Base-by-base conservation (phyloP, 2,797 vertebrate genomes). In the Megaceryle alcyon region DNA sequence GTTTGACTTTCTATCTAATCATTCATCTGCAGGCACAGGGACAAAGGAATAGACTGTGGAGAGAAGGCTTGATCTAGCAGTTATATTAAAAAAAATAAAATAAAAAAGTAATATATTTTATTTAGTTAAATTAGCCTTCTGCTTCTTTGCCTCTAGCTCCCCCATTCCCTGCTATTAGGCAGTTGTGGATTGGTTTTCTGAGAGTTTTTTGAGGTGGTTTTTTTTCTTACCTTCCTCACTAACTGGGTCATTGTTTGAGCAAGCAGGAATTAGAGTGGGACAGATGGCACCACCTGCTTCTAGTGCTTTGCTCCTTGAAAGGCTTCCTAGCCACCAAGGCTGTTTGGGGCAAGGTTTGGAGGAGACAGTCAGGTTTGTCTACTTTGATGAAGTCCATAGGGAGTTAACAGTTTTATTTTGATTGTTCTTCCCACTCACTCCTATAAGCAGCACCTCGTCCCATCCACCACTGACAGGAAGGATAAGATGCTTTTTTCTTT, bases 201-300 rank as follows among this genome's bases (percentile, higher is more conserved):
- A 20, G 53, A 18, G 2, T 53, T 60, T 25, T 60, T 39, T 28
- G 59, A n/a, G 53, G 18, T 14, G 22, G 53, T 18, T 14, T 33
- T 35, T 65, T n/a, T 56, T 44, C 63, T 71, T 31, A 11, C 43
- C 16, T 76, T 87, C 13, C n/a, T 84, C 10, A 3, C 33, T 43
- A 84, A 31, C 56, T 63, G 60, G 39, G 56, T 80, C 64, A 86
- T 43, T 72, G 66, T 61, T 86, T 69, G 82, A 90, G 60, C 6
- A 10, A 80, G 79, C 89, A 85, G 64, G 21, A 77, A 53, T 85
- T 80, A 29, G 51, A 82, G 18, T 48, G 92, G 87, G 85, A 90
- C 76, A 92, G 82, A 82, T 85, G 79, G 71, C 82, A 92, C 51
- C 46, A 59, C 64, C 76, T 96, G 82, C 91, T 95, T 91, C 83